Percentiles rank a stretch among this genome's conserved stretches.
phyloP scores from a whole-genome alignment of 2,888 invertebrate genomes.

The Drosophila gaucha region DNA sequence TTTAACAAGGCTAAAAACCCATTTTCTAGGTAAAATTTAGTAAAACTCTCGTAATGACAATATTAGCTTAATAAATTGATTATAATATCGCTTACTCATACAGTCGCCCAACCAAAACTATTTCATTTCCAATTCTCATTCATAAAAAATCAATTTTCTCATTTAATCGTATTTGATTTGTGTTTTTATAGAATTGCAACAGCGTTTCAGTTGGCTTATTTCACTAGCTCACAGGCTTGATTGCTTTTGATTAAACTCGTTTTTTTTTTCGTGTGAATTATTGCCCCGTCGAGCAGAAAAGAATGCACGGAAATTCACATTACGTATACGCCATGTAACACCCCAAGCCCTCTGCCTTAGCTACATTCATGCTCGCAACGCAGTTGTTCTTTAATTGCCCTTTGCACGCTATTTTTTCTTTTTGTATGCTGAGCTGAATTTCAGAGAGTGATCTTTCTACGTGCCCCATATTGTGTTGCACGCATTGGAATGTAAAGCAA shows the following conservation, averaged over 20 bases:
- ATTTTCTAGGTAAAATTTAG: too few species aligned
- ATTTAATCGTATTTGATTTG: constrained; percentile 7
- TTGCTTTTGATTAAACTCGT: constrained; percentile 26
- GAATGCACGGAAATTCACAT: constrained; percentile 12
- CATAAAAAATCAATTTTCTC: constrained; percentile 7
- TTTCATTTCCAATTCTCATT: not conserved
- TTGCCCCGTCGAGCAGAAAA: constrained; percentile 18
- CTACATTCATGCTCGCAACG: not conserved
- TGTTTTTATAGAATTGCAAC: constrained; percentile 3
- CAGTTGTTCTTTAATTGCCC: constrained; percentile 20
- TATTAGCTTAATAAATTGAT: not conserved
- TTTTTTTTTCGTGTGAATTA: constrained; percentile 2
- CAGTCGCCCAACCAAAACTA: not conserved
- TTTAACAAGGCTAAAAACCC: too few species aligned
- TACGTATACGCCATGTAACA: constrained; percentile 29
- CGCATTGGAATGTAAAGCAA: constrained; percentile 18
- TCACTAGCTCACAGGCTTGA: not conserved
- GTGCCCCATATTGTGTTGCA: constrained; percentile 12
- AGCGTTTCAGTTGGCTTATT: constrained; percentile 2
- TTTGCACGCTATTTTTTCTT: constrained; percentile 7
- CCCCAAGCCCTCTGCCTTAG: not conserved
- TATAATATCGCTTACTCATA: not conserved
- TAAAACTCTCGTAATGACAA: too few species aligned
- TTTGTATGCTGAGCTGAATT: constrained; percentile 6
- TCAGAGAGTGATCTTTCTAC: not conserved